Base-by-base conservation (phyloP, 2,888 invertebrate species). In the Augochlorella aurata region DNA sequence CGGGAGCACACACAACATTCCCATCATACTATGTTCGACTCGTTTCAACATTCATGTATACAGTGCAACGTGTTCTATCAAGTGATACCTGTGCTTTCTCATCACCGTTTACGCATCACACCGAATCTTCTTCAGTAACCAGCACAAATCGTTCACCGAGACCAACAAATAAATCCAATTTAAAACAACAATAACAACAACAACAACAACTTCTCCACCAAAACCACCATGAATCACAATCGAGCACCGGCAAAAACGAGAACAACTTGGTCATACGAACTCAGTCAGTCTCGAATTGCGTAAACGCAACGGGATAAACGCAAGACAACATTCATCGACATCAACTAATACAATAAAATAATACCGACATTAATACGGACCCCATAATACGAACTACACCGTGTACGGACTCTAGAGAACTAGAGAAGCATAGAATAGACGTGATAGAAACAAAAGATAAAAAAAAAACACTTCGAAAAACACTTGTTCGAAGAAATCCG, bases 311-410 rank as follows among this genome's bases (percentile, higher is more conserved):
- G 54, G 14, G 5, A 0, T 24, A 29, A 29, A 29, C 29, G 14
- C 24, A 7, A 58, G 58, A 58, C 24, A 58, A 24, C 14, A 58
- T 58, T 58, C 58, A 58, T 24, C 58, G 24, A 58, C 58, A 58
- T 58, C 58, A 58, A 58, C 58, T 24, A 24, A 24, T 58, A 58
- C 58, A 58, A 58, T 21, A 58, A 58, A 58, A 24, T 58, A 58
- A 58, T 58, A 58, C 58, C 14, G 1, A 54, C 21, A 54, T 54
- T 24, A 21, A 16, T 24, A 58, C 58, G 24, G 54, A 58, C 14
- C 21, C 54, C 21, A 58, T n/a, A 21, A 24, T 21, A 58, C 54
- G 54, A 58, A 21, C 14, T 14, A 58, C 54, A 58, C 54, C 54
- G 24, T 58, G 54, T 1, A 24, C 12, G 54, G 2, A 14, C 24